Base-by-base conservation (phyloP, 2,113 vertebrate species). In the Pituophis catenifer region DNA sequence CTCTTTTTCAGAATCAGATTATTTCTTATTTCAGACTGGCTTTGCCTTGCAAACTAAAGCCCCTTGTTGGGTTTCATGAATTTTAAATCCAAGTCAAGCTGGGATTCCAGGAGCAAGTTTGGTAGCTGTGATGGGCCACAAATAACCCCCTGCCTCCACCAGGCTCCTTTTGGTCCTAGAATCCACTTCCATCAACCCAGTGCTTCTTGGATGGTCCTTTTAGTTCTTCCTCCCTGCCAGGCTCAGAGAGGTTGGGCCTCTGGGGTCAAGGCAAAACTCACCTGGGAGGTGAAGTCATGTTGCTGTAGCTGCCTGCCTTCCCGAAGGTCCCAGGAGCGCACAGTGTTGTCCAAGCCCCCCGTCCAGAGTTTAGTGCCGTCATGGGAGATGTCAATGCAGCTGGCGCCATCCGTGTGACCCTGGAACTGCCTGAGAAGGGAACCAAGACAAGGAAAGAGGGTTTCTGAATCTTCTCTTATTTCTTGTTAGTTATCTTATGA, bases 201-300 rank as follows among this genome's bases (percentile, higher is more conserved):
- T 19, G 15, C 70, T 75, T 81, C 70, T 81, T 38, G 70, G 70
- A 21, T 19, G 70, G 33, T 38, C 33, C 33, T 33, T 38, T 38
- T 38, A 8, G n/a, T 19, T 81, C 33, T 38, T 81, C 33, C n/a
- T 38, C n/a, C 70, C 70, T 81, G 70, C 15, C 38, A 8, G 15
- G n/a, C n/a, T n/a, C 15, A 33, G 54, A 55, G 52, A 10, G 19
- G 52, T 1, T 19, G 29, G 29, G 52, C 53, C 3, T 21, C 29
- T 55, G 53, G 15, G 87, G 15, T 19, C n/a, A 75, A 38, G 70
- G 6, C 81, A 0, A 0, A 0, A 0, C 91, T 53, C 57, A 99
- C 99, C 98, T 99, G 99, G 92, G 99, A 99, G 96, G 99, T 99
- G 62, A 99, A 99, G 98, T 99, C 99, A 0, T 99, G 99, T 93